These are phyloP conservation scores for Podarcis muralis DNA, from an alignment of 2,113 vertebrate species.

Conservation along the genomic window DNA sequence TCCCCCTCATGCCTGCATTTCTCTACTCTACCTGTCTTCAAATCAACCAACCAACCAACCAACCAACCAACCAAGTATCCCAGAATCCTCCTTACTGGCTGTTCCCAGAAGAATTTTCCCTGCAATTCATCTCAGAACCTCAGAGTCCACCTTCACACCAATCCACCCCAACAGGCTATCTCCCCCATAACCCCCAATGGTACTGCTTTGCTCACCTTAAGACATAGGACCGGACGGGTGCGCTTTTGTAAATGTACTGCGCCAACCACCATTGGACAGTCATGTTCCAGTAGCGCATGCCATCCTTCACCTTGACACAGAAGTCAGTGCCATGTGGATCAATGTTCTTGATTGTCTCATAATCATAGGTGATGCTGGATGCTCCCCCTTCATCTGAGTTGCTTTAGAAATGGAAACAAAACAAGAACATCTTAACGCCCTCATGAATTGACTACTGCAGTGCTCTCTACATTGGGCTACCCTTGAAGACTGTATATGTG, in stretches of 20 bases:
- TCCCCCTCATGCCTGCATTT: neutral
- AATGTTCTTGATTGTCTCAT: conserved; percentile 89
- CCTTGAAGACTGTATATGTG: neutral
- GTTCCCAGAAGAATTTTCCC: no score
- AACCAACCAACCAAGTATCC: neutral
- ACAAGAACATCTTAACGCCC: neutral
- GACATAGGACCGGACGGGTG: conserved; percentile 81
- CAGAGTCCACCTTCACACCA: neutral
- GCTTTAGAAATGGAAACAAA: conserved; percentile 11
- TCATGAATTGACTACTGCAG: neutral
- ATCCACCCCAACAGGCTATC: neutral
- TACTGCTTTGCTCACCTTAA: conserved; percentile 73
- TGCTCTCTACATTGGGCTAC: neutral
- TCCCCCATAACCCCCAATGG: no score
- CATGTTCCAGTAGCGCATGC: conserved; percentile 96
- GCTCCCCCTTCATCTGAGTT: conserved; percentile 70
- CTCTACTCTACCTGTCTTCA: neutral
- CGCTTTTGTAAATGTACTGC: conserved; percentile 87
- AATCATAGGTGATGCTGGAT: conserved; percentile 80
- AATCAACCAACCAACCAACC: neutral
- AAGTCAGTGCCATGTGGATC: conserved; percentile 90
- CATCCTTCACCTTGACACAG: conserved; percentile 89
- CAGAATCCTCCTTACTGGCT: neutral
- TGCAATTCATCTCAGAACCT: neutral
- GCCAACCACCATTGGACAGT: conserved; percentile 94